Evolutionary conservation across 2,113 vertebrate genomes (phyloP), one percentile per base, ranked within the genome.

Genomic region (Argyrosomus japonicus): DNA sequence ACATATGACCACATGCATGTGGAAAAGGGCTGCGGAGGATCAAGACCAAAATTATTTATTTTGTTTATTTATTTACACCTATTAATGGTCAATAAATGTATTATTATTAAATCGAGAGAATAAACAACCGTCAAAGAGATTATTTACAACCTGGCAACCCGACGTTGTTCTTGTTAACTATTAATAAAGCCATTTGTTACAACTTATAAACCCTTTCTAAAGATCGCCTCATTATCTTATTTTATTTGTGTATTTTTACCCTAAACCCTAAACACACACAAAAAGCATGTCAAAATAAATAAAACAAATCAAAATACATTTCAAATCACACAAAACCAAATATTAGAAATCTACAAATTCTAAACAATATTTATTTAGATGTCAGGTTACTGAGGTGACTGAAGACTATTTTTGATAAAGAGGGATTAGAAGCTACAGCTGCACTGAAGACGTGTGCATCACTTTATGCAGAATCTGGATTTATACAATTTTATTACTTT

Each of bases 381-480:
- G 14, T 0, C 50, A 62, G 15, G 5, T 45, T 45, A 14, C 19
- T 51, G 3, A 40, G 56, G 15, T 25, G 23, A 63, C 36, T 71
- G 3, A 10, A 47, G 17, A 51, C 12, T 82, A 19, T 68, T 0
- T 87, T 79, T 87, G 48, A 69, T 50, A 58, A 29, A 61, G 17
- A 23, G 21, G 1, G 21, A 47, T 47, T 4, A 47, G 45, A 47
- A 14, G 12, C 45, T 47, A 47, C 45, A 14, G 45, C 45, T 47
- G 45, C 45, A 47, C 45, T 45, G 2, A 45, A 45, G 45, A 45
- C 12, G 3, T 13, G 45, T 45, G 45, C 45, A 36, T 51, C 43
- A 65, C 61, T 83, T 77, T 54, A 61, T 67, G 57, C 57, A 82
- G 57, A 72, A 48, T 51, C 72, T 40, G 17, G 0, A 71, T 75